Evolutionary conservation across 2,888 invertebrate species (phyloP).

Genomic region (Argynnis bischoffii): DNA sequence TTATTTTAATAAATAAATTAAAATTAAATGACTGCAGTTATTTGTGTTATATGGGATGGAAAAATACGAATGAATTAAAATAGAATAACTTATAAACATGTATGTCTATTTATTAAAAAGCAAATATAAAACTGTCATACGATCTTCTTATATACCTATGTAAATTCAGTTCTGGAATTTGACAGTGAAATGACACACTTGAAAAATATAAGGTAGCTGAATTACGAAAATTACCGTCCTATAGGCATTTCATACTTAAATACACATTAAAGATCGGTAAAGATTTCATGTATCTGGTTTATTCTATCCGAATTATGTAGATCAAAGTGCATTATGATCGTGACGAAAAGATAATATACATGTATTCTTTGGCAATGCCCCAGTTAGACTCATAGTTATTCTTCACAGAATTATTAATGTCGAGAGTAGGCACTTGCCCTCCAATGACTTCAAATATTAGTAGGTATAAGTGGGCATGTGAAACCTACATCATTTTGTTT

Average conservation of each 20-base stretch:
- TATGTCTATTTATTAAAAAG: too few relatives aligned
- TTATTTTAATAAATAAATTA: neutral
- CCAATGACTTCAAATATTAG: conserved; percentile 36
- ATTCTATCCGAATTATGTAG: neutral
- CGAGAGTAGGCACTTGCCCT: conserved; percentile 41
- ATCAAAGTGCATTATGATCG: conserved; percentile 38
- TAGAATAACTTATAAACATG: too few relatives aligned
- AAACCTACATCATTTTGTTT: neutral
- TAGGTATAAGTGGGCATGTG: conserved; percentile 3
- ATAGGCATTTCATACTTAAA: neutral
- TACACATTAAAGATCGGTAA: conserved; percentile 2
- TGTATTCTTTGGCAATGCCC: conserved; percentile 43
- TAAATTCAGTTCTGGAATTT: too few relatives aligned
- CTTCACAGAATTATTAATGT: conserved; percentile 45
- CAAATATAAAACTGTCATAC: too few relatives aligned
- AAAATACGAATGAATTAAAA: too few relatives aligned
- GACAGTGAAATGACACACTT: too few relatives aligned
- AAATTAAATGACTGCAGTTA: neutral
- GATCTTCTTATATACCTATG: too few relatives aligned
- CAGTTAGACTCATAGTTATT: conserved; percentile 43
- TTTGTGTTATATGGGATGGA: neutral
- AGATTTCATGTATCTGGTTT: conserved; percentile 10
- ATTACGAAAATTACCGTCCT: too few relatives aligned
- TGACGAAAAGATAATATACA: conserved; percentile 46
- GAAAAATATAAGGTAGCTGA: too few relatives aligned